Evolutionary conservation across 2,888 invertebrate genomes (phyloP).

Genomic region (Synanthedon formicaeformis): DNA sequence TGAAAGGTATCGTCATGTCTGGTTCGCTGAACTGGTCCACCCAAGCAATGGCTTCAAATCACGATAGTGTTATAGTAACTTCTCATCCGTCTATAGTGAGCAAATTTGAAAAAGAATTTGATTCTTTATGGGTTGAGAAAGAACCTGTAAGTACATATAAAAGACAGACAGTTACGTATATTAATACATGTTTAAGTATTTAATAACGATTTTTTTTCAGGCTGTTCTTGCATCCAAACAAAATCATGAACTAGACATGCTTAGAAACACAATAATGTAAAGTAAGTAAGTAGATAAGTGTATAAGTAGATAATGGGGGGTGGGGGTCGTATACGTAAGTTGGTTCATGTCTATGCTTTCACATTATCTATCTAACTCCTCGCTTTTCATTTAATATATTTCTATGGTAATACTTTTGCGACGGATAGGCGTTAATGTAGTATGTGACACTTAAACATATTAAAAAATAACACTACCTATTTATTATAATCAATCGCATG

Average conservation of each 20-base stretch:
- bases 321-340: no score
- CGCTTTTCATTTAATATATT: no score
- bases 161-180: neutral
- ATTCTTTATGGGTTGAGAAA: constrained; percentile 71
- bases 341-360: no score
- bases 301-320: no score
- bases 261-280: neutral
- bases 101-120: constrained; percentile 72
- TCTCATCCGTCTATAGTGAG: constrained; percentile 65
- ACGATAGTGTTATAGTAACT: constrained; percentile 77
- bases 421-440: no score
- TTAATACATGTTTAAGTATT: neutral
- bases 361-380: no score
- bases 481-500: no score
- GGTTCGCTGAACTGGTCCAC: constrained; percentile 85
- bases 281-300: no score
- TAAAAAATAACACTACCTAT: no score
- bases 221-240: constrained; percentile 10
- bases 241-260: neutral
- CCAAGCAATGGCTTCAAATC: constrained; percentile 77
- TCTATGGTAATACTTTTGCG: no score
- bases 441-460: no score
- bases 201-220: constrained; percentile 23
- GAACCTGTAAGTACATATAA: constrained; percentile 36
- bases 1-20: constrained; percentile 69